These are phyloP conservation scores for Hylomyscus alleni DNA, from an alignment of 2,797 vertebrate species.

Conservation along the genomic window DNA sequence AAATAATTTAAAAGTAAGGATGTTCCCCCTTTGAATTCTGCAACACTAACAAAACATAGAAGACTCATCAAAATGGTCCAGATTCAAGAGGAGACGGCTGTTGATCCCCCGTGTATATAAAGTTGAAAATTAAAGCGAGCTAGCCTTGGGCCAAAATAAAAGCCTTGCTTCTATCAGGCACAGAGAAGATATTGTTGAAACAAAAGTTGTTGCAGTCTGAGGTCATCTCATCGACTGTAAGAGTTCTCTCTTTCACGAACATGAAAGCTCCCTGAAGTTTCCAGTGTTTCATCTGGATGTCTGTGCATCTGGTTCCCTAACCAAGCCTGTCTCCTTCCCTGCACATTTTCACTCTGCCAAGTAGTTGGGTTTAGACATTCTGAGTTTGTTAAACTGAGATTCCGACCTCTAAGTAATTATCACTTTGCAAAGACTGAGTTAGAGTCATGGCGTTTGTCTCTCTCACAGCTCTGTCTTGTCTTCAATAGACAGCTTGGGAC, in stretches of 20 bases:
- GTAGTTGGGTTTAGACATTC: neutral
- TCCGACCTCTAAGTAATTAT: neutral
- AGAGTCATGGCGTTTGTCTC: neutral
- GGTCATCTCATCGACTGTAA: neutral
- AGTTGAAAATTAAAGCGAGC: neutral
- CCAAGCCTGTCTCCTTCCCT: neutral
- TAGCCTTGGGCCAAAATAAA: conserved; percentile 10
- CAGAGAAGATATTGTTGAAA: conserved; percentile 1
- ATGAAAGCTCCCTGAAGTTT: neutral
- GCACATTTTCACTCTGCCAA: neutral
- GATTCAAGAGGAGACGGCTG: neutral
- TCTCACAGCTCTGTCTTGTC: neutral
- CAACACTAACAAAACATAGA: neutral
- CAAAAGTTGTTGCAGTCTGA: conserved; percentile 25
- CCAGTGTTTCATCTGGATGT: neutral
- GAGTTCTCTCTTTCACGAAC: conserved; percentile 6
- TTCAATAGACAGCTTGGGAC: neutral
- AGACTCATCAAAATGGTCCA: neutral
- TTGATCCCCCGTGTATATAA: neutral
- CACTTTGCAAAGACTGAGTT: neutral
- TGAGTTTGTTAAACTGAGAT: neutral
- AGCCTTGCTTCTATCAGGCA: neutral
- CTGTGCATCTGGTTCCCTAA: neutral
- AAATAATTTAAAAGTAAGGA: neutral
- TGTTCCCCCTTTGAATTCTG: neutral